Conservation (phyloP, 2,888 invertebrate genomes). For the Panopea generosa region DNA sequence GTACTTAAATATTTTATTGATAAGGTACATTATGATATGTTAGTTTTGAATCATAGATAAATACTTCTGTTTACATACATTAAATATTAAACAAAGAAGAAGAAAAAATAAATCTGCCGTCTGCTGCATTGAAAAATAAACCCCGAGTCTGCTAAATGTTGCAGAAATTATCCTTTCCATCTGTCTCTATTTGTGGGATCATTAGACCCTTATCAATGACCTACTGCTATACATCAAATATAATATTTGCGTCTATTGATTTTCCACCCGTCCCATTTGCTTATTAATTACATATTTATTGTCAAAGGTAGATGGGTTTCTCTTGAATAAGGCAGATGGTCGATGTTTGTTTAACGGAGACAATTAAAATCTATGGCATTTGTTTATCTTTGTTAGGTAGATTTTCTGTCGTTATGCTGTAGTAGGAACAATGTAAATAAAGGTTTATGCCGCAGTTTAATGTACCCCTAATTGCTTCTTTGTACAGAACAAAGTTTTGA, state of each 20-base stretch:
- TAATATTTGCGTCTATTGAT: constrained; percentile 64
- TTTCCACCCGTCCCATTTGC: constrained; percentile 55
- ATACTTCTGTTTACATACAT: no score
- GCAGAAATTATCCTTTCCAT: no score
- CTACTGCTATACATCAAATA: constrained; percentile 43
- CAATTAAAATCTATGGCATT: constrained; percentile 10
- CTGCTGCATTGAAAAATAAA: no score
- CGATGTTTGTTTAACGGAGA: constrained; percentile 41
- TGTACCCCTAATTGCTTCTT: no score
- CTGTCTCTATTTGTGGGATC: no score
- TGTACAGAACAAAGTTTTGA: no score
- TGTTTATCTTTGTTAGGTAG: constrained; percentile 29
- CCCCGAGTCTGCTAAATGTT: no score
- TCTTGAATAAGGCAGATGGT: constrained; percentile 37
- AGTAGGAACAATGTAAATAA: constrained; percentile 24
- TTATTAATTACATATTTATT: constrained; percentile 67
- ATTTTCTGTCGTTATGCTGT: constrained; percentile 26
- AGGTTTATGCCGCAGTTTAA: constrained; percentile 3
- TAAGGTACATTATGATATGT: no score
- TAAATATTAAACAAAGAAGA: no score
- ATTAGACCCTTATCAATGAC: constrained; percentile 28
- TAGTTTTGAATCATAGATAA: no score
- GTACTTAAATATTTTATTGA: no score
- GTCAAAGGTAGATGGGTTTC: constrained; percentile 39
- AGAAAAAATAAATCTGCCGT: no score